Conservation (phyloP, 1,140 invertebrate species). For the Lepidotrigona ventralis region DNA sequence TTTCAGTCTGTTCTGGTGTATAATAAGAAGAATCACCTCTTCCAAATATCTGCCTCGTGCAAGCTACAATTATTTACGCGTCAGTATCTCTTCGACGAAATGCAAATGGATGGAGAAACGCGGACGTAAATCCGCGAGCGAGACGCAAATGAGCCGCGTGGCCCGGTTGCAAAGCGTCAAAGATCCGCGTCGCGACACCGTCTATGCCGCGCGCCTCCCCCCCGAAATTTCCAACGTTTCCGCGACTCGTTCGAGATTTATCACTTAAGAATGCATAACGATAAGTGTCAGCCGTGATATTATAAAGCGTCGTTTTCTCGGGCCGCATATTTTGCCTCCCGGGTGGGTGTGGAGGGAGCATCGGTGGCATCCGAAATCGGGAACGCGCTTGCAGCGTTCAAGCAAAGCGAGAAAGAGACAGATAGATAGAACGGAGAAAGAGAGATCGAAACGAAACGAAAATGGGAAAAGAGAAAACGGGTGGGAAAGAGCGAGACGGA, state of each 20-base stretch:
- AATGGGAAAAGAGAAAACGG: not conserved
- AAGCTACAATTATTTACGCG: not conserved
- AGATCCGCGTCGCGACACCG: slow-evolving; percentile 9
- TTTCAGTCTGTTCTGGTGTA: no score
- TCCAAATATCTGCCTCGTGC: not conserved
- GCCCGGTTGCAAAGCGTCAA: not conserved
- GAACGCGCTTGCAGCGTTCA: not conserved
- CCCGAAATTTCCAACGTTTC: slow-evolving; percentile 22
- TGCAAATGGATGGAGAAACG: not conserved
- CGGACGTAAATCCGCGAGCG: no score
- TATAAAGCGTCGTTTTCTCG: slow-evolving; percentile 50
- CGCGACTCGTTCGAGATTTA: slow-evolving; percentile 43
- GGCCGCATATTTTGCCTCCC: slow-evolving; percentile 44
- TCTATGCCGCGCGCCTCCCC: not conserved
- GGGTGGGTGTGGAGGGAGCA: slow-evolving; percentile 4
- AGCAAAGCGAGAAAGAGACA: not conserved
- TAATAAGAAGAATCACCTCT: no score
- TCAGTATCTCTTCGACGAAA: not conserved
- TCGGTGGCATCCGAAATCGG: slow-evolving; percentile 36
- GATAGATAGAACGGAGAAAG: not conserved
- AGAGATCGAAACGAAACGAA: not conserved
- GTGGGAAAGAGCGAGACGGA: not conserved
- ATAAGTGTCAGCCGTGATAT: slow-evolving; percentile 57
- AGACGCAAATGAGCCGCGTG: not conserved
- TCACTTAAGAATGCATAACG: slow-evolving; percentile 60